Conservation (phyloP, 2,888 invertebrate species). For the Meta bourneti region DNA sequence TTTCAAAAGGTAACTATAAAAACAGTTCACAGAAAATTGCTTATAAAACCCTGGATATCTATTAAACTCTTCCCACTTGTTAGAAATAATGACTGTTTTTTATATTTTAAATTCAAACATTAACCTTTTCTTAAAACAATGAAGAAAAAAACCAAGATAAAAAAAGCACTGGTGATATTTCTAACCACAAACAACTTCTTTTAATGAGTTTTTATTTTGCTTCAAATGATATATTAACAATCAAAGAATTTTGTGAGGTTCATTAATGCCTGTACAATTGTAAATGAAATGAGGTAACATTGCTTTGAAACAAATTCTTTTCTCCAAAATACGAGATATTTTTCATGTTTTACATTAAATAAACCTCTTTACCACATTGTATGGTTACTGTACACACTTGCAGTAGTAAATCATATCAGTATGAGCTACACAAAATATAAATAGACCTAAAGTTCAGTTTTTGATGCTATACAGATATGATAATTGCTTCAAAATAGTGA, state of each 20-base stretch:
- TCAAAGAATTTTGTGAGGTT: conserved; percentile 29
- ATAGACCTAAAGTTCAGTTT: conserved; percentile 25
- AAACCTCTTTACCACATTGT: conserved; percentile 43
- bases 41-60: too few species aligned
- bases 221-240: conserved; percentile 51
- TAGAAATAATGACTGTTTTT: too few species aligned
- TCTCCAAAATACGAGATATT: conserved; percentile 29
- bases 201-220: conserved; percentile 45
- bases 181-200: not conserved
- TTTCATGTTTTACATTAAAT: conserved; percentile 21
- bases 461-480: not conserved
- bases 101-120: too few species aligned
- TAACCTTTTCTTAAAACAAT: too few species aligned
- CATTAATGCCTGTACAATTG: conserved; percentile 36
- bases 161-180: not conserved
- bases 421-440: conserved; percentile 21
- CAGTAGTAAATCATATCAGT: not conserved
- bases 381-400: conserved; percentile 5
- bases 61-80: too few species aligned
- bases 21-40: too few species aligned
- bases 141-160: not conserved
- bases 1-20: too few species aligned
- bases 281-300: conserved; percentile 38
- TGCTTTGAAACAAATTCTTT: conserved; percentile 39
- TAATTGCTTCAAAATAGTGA: too few species aligned